A percentile compares a stretch with the other conserved stretches of the same genome.
phyloP scores from a whole-genome alignment of 2,888 invertebrate species.

The Eristalinus aeneus region DNA sequence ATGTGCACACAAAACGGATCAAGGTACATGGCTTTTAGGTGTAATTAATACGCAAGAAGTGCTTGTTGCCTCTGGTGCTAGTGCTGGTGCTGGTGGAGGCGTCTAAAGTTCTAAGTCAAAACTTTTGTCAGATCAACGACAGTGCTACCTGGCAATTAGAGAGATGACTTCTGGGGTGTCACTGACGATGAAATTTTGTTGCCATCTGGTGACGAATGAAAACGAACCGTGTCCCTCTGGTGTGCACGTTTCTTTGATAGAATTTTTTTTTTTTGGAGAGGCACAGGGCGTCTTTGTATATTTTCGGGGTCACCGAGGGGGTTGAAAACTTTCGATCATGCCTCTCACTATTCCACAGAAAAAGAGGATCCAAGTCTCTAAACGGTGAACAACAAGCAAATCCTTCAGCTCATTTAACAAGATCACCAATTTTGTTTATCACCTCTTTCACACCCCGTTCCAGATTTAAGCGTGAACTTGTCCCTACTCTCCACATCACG shows the following conservation, averaged over 20 bases:
- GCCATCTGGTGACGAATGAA: too few relatives aligned
- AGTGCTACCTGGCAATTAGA: neutral
- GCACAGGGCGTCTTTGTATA: too few relatives aligned
- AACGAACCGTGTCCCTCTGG: too few relatives aligned
- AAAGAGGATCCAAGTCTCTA: too few relatives aligned
- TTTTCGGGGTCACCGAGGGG: too few relatives aligned
- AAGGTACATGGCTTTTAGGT: slow-evolving; percentile 20
- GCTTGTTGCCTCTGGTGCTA: neutral
- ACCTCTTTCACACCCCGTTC: neutral
- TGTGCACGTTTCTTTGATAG: too few relatives aligned
- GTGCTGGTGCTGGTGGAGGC: neutral
- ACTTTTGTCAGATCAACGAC: neutral
- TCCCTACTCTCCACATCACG: neutral
- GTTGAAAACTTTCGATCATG: too few relatives aligned
- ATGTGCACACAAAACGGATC: slow-evolving; percentile 21
- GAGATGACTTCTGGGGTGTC: neutral
- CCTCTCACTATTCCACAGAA: too few relatives aligned
- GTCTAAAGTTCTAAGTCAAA: neutral
- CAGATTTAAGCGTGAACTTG: neutral
- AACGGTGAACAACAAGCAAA: too few relatives aligned
- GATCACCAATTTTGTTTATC: too few relatives aligned
- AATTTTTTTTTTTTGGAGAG: too few relatives aligned
- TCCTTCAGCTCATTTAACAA: too few relatives aligned
- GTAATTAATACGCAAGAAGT: slow-evolving; percentile 36
- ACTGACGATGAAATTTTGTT: neutral